These are phyloP conservation scores for Mayetiola destructor DNA, from an alignment of 2,888 invertebrate species.

Conservation along the genomic window DNA sequence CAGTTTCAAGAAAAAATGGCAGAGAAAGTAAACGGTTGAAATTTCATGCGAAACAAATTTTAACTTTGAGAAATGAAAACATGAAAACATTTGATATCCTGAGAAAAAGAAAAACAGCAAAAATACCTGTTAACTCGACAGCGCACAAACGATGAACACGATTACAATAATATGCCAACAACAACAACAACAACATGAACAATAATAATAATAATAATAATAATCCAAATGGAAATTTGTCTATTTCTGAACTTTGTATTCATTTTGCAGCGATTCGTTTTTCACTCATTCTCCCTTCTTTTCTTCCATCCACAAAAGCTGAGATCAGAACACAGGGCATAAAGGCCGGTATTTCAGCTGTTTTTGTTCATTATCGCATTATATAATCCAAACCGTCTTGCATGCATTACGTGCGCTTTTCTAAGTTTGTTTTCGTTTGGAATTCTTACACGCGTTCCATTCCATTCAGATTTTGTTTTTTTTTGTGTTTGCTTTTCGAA, in stretches of 20 bases:
- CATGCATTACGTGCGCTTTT: slow-evolving; percentile 8
- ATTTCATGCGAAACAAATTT: no score
- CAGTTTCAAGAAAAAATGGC: no score
- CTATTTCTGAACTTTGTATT: slow-evolving; percentile 7
- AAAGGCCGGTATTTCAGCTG: not conserved
- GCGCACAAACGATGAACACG: no score
- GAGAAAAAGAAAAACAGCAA: no score
- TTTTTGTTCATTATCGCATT: not conserved
- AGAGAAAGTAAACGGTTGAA: no score
- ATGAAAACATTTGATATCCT: no score
- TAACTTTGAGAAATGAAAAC: no score
- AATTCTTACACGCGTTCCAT: not conserved
- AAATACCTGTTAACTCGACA: no score
- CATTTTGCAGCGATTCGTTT: no score
- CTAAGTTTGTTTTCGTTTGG: slow-evolving; percentile 1
- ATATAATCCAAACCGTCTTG: slow-evolving; percentile 7
- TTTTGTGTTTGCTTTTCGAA: no score
- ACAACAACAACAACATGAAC: slow-evolving; percentile 3
- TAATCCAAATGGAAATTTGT: slow-evolving; percentile 13
- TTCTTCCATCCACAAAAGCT: not conserved
- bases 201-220: slow-evolving; percentile 10
- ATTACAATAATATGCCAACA: not conserved
- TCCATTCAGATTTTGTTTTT: no score
- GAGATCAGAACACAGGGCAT: not conserved
- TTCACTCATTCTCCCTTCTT: no score